Evolutionary conservation across 2,797 vertebrate species (phyloP), one percentile per base, ranked within the genome.

Genomic region (Hydrophis major): DNA sequence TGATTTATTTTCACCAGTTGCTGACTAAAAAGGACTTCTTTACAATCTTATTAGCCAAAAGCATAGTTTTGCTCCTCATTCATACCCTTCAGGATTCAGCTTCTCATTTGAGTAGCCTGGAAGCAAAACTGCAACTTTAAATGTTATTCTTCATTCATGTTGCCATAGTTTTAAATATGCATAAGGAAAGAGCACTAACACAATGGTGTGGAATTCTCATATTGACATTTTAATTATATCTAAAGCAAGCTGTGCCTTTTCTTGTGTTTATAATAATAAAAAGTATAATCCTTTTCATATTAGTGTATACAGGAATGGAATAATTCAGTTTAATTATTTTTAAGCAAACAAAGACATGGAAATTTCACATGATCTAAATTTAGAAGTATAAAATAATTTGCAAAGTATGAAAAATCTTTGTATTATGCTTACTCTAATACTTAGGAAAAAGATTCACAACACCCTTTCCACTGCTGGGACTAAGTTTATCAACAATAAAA

Each of bases 1-100:
- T 89, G 86, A 20, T 55, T 78, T 61, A 87, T 92, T 92, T 69
- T 86, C 92, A 57, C 18, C 88, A 22, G 12, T 20, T 32, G 63
- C 57, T 86, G 66, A 20, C n/a, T 88, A 90, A 87, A 20, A 86
- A 88, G 16, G 42, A 22, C 20, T 57, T 32, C 37, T 61, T 88
- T 56, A 18, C 47, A 74, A 16, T 37, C 25, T 86, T 55, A 60
- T 66, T 55, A 74, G 90, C 47, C 28, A 57, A 61, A 60, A 59
- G 88, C 69, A 87, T 47, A 14, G 50, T 28, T 93, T 57, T 89
- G 50, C 6, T 74, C 59, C 89, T 74, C 92, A 59, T 94, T 86
- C 69, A 37, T 16, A 28, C 55, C 27, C 63, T 88, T 88, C 12
- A 22, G 11, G 86, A 90, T 86, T 88, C 47, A 42, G 69, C 66